These are phyloP conservation scores for Trachymyrmex septentrionalis DNA, from an alignment of 1,140 invertebrate species.

Conservation along the genomic window DNA sequence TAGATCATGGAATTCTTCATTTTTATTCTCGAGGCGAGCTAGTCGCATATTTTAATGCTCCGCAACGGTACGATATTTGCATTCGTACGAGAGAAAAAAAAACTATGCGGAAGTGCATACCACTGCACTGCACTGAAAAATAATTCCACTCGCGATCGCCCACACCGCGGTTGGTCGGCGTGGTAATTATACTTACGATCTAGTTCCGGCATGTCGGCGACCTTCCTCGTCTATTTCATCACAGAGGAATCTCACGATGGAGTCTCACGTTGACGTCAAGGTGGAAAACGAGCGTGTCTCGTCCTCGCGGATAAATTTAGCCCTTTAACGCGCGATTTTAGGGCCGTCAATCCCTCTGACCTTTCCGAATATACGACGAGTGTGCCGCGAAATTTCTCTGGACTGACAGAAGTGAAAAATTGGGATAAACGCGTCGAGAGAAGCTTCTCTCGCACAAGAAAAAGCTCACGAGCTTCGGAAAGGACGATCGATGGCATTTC, in stretches of 20 bases:
- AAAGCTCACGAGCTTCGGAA: background rate
- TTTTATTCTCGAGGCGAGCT: constrained; percentile 9
- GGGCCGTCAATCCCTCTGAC: constrained; percentile 33
- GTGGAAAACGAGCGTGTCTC: constrained; percentile 14
- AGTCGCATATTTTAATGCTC: background rate
- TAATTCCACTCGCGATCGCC: constrained; percentile 38
- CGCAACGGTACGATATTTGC: constrained; percentile 20
- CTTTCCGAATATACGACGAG: constrained; percentile 46
- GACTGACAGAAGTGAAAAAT: background rate
- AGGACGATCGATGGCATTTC: constrained; percentile 7
- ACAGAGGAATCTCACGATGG: background rate
- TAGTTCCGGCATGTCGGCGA: constrained; percentile 31
- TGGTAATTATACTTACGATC: constrained; percentile 15
- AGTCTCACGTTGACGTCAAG: constrained; percentile 17
- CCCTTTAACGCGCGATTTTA: constrained; percentile 48
- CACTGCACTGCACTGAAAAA: background rate
- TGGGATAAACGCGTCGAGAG: background rate
- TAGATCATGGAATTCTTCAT: background rate
- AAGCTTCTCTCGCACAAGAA: background rate
- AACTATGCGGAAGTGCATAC: constrained; percentile 36
- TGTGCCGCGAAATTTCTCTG: background rate
- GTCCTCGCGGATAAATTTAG: constrained; percentile 57
- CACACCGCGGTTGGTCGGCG: background rate
- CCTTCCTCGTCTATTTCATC: background rate
- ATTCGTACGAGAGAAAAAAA: background rate